These are phyloP conservation scores for Ennomos erosarius DNA, from an alignment of 2,888 invertebrate species.

Conservation along the genomic window DNA sequence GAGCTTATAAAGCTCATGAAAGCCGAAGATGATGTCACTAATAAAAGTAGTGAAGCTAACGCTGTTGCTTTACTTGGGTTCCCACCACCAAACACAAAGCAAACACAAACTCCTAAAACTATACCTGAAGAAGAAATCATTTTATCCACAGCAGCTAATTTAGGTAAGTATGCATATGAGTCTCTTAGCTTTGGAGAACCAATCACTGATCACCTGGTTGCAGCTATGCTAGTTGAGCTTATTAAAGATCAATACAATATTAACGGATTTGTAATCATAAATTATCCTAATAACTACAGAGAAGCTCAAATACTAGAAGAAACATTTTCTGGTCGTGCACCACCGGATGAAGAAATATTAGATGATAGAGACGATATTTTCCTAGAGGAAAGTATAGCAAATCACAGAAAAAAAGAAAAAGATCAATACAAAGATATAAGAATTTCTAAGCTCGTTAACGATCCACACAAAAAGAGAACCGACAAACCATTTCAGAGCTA, in stretches of 20 bases:
- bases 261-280: conserved; percentile 87
- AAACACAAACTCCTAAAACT: conserved; percentile 86
- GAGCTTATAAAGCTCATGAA: conserved; percentile 70
- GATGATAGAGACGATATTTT: conserved; percentile 72
- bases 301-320: conserved; percentile 87
- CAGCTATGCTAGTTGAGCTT: conserved; percentile 86
- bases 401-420: conserved; percentile 66
- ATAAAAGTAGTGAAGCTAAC: conserved; percentile 58
- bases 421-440: conserved; percentile 68
- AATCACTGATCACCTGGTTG: conserved; percentile 82
- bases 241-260: conserved; percentile 77
- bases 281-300: conserved; percentile 85
- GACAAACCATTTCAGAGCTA: conserved; percentile 78
- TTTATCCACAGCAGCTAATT: conserved; percentile 77
- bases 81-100: conserved; percentile 71
- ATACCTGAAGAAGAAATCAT: conserved; percentile 85
- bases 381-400: conserved; percentile 69
- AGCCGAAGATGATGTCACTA: conserved; percentile 58
- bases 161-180: conserved; percentile 85
- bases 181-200: conserved; percentile 80
- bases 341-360: conserved; percentile 70
- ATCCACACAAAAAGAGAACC: conserved; percentile 72
- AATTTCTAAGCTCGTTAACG: conserved; percentile 79
- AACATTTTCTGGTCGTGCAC: conserved; percentile 79
- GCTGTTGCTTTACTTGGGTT: conserved; percentile 53